phyloP scores from a whole-genome alignment of 2,113 vertebrate genomes.

The Syngnathus typhle region DNA sequence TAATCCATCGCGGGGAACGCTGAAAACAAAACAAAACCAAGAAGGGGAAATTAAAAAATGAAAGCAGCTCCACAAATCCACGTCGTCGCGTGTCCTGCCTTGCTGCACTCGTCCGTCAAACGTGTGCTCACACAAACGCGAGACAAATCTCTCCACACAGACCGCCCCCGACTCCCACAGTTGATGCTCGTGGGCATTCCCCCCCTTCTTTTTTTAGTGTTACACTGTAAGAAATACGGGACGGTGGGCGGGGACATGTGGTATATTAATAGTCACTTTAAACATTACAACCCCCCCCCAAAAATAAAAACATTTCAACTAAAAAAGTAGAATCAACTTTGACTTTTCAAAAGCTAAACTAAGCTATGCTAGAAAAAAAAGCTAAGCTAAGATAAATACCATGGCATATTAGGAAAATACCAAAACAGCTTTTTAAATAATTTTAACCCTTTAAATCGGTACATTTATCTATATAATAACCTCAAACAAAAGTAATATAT shows the following conservation, averaged over 20 bases:
- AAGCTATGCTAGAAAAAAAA: not conserved
- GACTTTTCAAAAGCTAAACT: not conserved
- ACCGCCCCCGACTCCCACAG: not conserved
- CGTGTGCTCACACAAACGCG: slow-evolving; percentile 12
- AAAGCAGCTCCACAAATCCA: slow-evolving; percentile 35
- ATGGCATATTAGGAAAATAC: not conserved
- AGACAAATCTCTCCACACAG: slow-evolving; percentile 46
- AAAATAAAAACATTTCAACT: not conserved
- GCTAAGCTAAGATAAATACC: not conserved
- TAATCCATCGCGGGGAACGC: slow-evolving; percentile 53
- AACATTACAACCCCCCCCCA: not conserved
- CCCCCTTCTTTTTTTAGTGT: not conserved
- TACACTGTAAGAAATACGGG: not conserved
- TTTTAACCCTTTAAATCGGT: not conserved
- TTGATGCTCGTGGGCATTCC: not conserved
- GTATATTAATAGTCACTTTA: not conserved
- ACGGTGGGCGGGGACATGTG: not conserved
- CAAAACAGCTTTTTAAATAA: not conserved
- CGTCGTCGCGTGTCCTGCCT: slow-evolving; percentile 17
- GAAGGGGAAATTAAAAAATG: slow-evolving; percentile 1
- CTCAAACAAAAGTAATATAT: not conserved
- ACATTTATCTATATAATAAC: not conserved
- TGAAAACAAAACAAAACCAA: not conserved
- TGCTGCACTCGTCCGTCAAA: slow-evolving; percentile 27
- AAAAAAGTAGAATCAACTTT: not conserved